Conservation (phyloP, 2,888 invertebrate species). For the Vannuccia rotundouncinata region DNA sequence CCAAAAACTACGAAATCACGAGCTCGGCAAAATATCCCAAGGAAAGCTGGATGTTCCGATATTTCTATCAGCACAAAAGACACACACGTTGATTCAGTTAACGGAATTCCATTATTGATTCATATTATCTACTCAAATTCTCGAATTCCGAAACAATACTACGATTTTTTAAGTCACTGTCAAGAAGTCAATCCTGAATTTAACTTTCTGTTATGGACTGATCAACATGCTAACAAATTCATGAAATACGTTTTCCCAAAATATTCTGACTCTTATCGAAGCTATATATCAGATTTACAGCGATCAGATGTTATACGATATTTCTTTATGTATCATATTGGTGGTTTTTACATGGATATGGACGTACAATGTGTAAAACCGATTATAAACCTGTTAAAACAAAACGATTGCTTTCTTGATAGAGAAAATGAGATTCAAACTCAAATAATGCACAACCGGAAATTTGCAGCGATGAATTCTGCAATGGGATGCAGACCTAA, state of each 20-base stretch:
- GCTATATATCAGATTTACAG: not conserved
- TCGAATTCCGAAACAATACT: not conserved
- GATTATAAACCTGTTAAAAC: not conserved
- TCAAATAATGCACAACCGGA: not conserved
- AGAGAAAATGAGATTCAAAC: conserved; percentile 18
- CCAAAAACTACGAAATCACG: no score
- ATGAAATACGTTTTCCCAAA: not conserved
- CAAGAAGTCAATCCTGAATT: not conserved
- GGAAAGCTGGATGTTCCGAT: no score
- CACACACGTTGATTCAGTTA: no score
- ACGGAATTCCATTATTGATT: conserved; percentile 3
- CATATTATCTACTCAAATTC: conserved; percentile 1
- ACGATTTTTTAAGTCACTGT: not conserved
- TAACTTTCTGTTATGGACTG: not conserved
- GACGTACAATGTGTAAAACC: conserved; percentile 20
- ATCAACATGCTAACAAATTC: not conserved
- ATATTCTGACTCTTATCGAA: not conserved
- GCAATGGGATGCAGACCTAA: conserved; percentile 13
- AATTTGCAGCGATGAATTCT: not conserved
- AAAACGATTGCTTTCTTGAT: not conserved
- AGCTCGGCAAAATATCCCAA: no score
- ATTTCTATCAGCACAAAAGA: no score
- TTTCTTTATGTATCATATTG: conserved; percentile 10
- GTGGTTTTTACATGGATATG: conserved; percentile 29
- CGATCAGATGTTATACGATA: not conserved